Conservation (phyloP, 2,888 invertebrate species). For the Eupsilia transversa region DNA sequence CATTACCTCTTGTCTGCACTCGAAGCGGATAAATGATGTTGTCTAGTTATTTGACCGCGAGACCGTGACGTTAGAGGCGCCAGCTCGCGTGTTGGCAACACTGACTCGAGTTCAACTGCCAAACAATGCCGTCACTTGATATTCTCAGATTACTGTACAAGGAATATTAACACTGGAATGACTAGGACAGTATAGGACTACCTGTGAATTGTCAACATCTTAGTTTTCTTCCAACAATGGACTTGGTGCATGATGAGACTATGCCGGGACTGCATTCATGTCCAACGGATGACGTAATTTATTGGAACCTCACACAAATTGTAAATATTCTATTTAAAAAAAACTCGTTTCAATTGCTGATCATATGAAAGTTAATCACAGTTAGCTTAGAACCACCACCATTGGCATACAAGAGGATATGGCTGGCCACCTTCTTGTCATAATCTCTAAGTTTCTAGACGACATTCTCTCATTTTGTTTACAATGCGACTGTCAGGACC, state of each 20-base stretch:
- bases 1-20: constrained; percentile 34
- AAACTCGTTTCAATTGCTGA: no score
- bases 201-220: not conserved
- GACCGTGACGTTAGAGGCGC: constrained; percentile 38
- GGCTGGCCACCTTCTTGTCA: not conserved
- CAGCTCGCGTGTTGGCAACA: constrained; percentile 46
- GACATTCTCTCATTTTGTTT: not conserved
- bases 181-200: constrained; percentile 1
- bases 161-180: constrained; percentile 20
- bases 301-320: constrained; percentile 1
- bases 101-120: constrained; percentile 37
- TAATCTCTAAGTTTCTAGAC: not conserved
- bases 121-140: constrained; percentile 56
- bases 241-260: not conserved
- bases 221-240: not conserved
- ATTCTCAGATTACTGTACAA: constrained; percentile 41
- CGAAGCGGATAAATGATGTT: constrained; percentile 12
- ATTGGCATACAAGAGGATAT: not conserved
- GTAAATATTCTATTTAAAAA: constrained; percentile 3
- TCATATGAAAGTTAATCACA: not conserved
- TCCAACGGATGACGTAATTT: not conserved
- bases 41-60: constrained; percentile 48
- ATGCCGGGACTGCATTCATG: not conserved
- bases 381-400: not conserved
- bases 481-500: not conserved